Conservation (phyloP, 2,113 vertebrate species). For the Todiramphus saurophagus region DNA sequence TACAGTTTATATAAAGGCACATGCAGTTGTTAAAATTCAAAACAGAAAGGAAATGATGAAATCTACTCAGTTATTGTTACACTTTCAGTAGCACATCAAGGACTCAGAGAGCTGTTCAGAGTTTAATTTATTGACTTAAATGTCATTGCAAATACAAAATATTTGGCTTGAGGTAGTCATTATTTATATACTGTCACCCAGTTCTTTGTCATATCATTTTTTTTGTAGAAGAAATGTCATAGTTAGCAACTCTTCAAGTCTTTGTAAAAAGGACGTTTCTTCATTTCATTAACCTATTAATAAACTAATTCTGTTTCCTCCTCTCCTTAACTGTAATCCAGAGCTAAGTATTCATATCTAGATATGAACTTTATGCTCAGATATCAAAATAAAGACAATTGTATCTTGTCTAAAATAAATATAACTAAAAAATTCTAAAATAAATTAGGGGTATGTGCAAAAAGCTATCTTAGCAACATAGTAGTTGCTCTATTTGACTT, state of each 20-base stretch:
- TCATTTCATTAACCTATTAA: background rate
- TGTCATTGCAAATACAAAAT: background rate
- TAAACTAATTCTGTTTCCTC: background rate
- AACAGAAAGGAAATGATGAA: background rate
- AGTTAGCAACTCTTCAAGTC: background rate
- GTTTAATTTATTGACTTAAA: background rate
- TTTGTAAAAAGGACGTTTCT: background rate
- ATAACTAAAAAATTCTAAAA: no score
- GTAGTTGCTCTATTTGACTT: background rate
- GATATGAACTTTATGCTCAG: background rate
- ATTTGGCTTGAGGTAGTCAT: background rate
- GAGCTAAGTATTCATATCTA: background rate
- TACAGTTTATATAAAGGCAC: background rate
- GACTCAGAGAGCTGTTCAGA: background rate
- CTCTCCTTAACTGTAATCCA: background rate
- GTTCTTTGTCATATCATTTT: background rate
- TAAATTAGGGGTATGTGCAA: background rate
- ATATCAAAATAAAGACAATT: background rate
- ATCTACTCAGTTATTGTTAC: background rate
- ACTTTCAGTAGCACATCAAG: background rate
- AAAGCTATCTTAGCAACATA: background rate
- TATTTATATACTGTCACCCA: background rate
- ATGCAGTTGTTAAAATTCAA: background rate
- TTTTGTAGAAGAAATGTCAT: fast-evolving
- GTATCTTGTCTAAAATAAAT: background rate